phyloP scores from a whole-genome alignment of 2,797 vertebrate genomes.

The Enteromius paludinosus region DNA sequence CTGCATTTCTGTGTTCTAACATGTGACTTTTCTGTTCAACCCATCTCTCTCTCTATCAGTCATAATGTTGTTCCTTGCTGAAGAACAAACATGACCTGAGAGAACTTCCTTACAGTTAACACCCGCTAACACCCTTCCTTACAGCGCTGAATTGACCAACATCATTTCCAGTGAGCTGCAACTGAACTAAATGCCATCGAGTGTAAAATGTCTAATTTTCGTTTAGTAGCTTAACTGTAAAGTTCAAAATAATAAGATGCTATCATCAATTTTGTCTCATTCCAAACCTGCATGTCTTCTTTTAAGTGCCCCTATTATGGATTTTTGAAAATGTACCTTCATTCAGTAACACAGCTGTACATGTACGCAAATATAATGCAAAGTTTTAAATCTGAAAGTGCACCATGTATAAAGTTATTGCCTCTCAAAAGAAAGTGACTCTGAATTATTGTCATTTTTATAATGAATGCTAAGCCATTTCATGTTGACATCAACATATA shows the following conservation, averaged over 20 bases:
- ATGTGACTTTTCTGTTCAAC: conserved; percentile 30
- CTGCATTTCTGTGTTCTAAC: not conserved
- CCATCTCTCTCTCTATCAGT: not conserved
- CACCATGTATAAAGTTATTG: no score
- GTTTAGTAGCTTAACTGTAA: not conserved
- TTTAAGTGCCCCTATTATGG: not conserved
- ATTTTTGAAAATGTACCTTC: no score
- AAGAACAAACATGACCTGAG: conserved; percentile 8
- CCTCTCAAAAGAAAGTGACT: no score
- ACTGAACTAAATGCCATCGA: not conserved
- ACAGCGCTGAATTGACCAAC: conserved; percentile 4
- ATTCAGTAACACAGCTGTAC: no score
- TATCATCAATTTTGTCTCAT: not conserved
- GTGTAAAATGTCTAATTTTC: not conserved
- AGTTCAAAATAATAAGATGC: not conserved
- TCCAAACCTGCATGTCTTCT: not conserved
- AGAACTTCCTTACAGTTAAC: not conserved
- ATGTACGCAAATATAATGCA: no score
- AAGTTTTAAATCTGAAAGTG: no score
- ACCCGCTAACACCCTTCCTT: no score
- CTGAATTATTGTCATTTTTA: no score
- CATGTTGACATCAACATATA: no score
- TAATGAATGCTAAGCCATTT: no score
- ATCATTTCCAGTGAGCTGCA: not conserved
- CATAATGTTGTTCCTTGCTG: not conserved